phyloP scores from a whole-genome alignment of 2,113 vertebrate species.

The Hystrix brachyura region DNA sequence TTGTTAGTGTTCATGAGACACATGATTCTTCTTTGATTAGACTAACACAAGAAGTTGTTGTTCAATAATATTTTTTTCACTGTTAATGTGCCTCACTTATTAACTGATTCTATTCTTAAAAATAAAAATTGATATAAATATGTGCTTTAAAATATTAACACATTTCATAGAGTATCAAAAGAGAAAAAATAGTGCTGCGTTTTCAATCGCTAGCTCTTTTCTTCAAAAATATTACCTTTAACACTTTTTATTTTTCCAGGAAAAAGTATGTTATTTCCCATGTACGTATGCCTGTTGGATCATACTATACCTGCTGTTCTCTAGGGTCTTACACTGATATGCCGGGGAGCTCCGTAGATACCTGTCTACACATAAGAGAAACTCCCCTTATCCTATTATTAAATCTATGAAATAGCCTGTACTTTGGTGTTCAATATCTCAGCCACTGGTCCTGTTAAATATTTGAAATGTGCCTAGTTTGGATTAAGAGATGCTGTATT shows the following conservation, averaged over 20 bases:
- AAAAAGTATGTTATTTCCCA: not conserved
- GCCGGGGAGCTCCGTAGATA: not conserved
- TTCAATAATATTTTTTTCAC: constrained; percentile 11
- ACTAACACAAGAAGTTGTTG: not conserved
- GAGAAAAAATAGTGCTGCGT: not conserved
- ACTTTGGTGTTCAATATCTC: not conserved
- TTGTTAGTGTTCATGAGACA: not conserved
- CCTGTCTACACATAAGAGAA: not conserved
- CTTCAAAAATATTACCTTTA: not conserved
- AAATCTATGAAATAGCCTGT: not conserved
- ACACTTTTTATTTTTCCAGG: not conserved
- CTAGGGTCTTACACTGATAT: not conserved
- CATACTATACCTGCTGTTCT: not conserved
- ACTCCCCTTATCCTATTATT: not conserved
- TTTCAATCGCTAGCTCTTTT: not conserved
- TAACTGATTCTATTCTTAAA: not conserved
- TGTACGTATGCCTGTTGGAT: not conserved
- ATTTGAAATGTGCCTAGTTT: not conserved
- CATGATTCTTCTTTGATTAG: not conserved
- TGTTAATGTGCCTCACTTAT: not conserved
- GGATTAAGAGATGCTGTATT: not conserved
- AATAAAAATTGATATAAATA: not conserved
- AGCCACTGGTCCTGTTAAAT: not conserved
- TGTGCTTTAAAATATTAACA: not conserved
- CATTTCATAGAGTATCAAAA: not conserved